Conservation (phyloP, 2,797 vertebrate species). For the Gadopsis bispinosus region DNA sequence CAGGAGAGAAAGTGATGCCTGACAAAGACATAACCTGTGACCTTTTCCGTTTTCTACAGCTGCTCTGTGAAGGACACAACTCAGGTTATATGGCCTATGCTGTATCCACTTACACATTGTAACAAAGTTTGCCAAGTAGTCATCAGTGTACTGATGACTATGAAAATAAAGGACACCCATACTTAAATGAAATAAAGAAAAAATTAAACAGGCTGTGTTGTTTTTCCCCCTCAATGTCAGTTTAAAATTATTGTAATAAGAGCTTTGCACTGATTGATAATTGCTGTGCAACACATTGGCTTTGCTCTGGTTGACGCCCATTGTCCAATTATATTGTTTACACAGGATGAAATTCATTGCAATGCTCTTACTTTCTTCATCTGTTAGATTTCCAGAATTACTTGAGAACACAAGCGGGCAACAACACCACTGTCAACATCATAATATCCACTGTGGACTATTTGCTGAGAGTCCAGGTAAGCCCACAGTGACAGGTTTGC, state of each 20-base stretch:
- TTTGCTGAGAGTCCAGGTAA: slow-evolving; percentile 94
- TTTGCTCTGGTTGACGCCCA: background rate
- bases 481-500: background rate
- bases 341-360: background rate
- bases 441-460: slow-evolving; percentile 98
- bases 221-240: background rate
- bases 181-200: background rate
- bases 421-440: slow-evolving; percentile 97
- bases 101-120: background rate
- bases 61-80: slow-evolving; percentile 98
- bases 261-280: background rate
- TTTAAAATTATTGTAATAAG: background rate
- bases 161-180: background rate
- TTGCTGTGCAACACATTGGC: background rate
- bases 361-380: slow-evolving; percentile 1
- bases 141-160: background rate
- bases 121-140: background rate
- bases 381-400: slow-evolving; percentile 94
- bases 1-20: slow-evolving; percentile 94
- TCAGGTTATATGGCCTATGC: slow-evolving; percentile 85
- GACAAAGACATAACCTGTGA: slow-evolving; percentile 94
- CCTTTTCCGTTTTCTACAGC: slow-evolving; percentile 95
- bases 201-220: background rate
- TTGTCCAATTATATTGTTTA: background rate
- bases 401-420: slow-evolving; percentile 94